phyloP scores from a whole-genome alignment of 2,797 vertebrate species.

The Spea hammondii region DNA sequence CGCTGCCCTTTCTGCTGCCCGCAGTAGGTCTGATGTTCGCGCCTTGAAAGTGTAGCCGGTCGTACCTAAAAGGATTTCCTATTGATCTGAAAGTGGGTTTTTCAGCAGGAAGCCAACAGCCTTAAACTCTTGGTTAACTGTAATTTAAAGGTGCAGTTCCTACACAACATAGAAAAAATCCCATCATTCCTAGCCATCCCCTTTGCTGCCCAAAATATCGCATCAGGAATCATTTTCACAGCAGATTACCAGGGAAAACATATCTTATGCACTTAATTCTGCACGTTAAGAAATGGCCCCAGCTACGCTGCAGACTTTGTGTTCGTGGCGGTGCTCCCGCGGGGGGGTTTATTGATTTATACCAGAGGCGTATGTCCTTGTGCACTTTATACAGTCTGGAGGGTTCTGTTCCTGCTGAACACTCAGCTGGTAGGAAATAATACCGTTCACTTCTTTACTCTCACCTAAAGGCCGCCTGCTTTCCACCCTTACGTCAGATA shows the following conservation, averaged over 20 bases:
- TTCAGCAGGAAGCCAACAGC: slow-evolving; percentile 41
- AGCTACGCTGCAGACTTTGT: not conserved
- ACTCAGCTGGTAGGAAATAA: slow-evolving; percentile 12
- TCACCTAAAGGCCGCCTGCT: slow-evolving; percentile 18
- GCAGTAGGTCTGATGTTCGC: slow-evolving; percentile 43
- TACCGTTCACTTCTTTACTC: slow-evolving; percentile 22
- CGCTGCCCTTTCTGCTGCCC: slow-evolving; percentile 33
- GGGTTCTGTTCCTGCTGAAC: slow-evolving; percentile 4
- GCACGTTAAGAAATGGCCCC: too few relatives aligned
- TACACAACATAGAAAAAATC: not conserved
- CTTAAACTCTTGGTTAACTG: slow-evolving; percentile 37
- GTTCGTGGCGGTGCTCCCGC: not conserved
- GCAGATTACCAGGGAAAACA: too few relatives aligned
- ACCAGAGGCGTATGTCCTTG: not conserved
- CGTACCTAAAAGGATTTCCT: slow-evolving; percentile 51
- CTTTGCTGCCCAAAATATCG: not conserved
- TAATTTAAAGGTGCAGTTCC: slow-evolving; percentile 34
- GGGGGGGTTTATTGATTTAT: slow-evolving; percentile 21
- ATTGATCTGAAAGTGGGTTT: slow-evolving; percentile 46
- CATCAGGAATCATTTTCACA: too few relatives aligned
- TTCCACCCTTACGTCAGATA: slow-evolving; percentile 2
- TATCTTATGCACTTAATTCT: too few relatives aligned
- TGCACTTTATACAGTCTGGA: slow-evolving; percentile 17
- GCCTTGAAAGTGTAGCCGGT: slow-evolving; percentile 39
- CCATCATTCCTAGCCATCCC: not conserved